phyloP scores from a whole-genome alignment of 1,140 invertebrate genomes.

The Drosophila persimilis region DNA sequence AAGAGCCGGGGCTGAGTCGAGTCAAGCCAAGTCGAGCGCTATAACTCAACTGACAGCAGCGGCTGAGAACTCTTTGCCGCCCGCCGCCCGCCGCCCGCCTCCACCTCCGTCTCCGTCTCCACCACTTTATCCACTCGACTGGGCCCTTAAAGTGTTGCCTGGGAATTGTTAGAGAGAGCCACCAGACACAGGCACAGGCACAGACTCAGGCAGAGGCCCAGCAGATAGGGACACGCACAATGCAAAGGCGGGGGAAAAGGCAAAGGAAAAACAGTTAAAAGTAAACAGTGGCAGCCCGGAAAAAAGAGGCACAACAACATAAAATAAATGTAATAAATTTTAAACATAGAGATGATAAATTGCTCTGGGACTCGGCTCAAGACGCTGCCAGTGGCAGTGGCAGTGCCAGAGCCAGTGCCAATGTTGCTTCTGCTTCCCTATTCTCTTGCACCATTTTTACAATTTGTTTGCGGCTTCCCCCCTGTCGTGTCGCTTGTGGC shows the following conservation, averaged over 20 bases:
- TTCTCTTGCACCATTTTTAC: constrained; percentile 57
- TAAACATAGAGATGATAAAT: constrained; percentile 81
- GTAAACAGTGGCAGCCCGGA: constrained; percentile 25
- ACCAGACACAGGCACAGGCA: no score
- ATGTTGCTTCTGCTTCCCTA: constrained; percentile 2
- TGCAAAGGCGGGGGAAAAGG: not conserved
- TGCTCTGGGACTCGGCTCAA: constrained; percentile 71
- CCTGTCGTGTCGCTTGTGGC: constrained; percentile 33
- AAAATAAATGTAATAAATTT: constrained; percentile 82
- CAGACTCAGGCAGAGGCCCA: constrained; percentile 3
- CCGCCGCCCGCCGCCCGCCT: constrained; percentile 8
- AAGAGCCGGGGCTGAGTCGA: constrained; percentile 24
- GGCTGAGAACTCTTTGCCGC: constrained; percentile 44
- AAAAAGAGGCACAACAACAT: constrained; percentile 59
- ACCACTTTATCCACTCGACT: constrained; percentile 57
- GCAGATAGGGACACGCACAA: not conserved
- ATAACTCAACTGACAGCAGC: constrained; percentile 61
- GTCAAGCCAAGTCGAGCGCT: constrained; percentile 45
- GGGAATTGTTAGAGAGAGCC: constrained; percentile 55
- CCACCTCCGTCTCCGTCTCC: constrained; percentile 5
- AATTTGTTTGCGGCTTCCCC: constrained; percentile 77
- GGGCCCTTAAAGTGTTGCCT: constrained; percentile 63
- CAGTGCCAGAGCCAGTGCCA: constrained; percentile 52
- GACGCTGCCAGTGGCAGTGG: constrained; percentile 58
- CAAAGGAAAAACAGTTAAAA: constrained; percentile 39